Percentiles rank a stretch among this genome's conserved stretches.
These are phyloP conservation scores for Polypedilum vanderplanki DNA, from an alignment of 1,140 invertebrate species.

Conservation along the genomic window DNA sequence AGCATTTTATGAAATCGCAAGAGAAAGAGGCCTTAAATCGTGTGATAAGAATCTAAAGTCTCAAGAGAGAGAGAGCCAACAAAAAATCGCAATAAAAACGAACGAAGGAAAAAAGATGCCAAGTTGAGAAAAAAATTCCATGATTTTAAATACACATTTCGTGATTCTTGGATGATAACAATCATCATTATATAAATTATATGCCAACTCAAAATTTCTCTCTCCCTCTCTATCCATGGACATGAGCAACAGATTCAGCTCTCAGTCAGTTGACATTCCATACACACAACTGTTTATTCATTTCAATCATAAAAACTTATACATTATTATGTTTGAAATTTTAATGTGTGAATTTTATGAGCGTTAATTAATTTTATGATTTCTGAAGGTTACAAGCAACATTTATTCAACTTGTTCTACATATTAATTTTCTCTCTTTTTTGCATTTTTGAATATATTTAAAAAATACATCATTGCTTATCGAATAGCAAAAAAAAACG, in stretches of 20 bases:
- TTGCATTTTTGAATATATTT: no score
- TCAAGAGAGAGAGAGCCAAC: background rate
- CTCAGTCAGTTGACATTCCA: background rate
- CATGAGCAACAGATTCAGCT: background rate
- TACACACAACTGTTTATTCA: background rate
- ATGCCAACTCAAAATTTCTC: slow-evolving; percentile 3
- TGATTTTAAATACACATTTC: slow-evolving; percentile 6
- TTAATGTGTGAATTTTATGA: slow-evolving; percentile 28
- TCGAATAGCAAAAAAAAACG: no score
- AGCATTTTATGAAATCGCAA: slow-evolving; percentile 9
- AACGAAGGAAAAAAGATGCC: background rate
- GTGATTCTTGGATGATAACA: slow-evolving; percentile 12
- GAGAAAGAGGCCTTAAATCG: background rate
- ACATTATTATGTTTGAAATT: slow-evolving; percentile 5
- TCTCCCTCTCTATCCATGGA: background rate
- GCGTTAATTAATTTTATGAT: slow-evolving; percentile 23
- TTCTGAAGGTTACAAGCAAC: background rate
- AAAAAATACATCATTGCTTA: no score
- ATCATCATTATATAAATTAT: slow-evolving; percentile 20
- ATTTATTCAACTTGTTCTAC: no score
- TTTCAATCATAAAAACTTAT: background rate
- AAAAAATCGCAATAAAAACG: background rate
- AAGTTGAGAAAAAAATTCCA: background rate
- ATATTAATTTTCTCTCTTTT: no score
- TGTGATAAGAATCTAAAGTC: background rate